Evolutionary conservation across 2,888 invertebrate species (phyloP), one percentile per base, ranked within the genome.

Genomic region (Amblyjoppa proteus): DNA sequence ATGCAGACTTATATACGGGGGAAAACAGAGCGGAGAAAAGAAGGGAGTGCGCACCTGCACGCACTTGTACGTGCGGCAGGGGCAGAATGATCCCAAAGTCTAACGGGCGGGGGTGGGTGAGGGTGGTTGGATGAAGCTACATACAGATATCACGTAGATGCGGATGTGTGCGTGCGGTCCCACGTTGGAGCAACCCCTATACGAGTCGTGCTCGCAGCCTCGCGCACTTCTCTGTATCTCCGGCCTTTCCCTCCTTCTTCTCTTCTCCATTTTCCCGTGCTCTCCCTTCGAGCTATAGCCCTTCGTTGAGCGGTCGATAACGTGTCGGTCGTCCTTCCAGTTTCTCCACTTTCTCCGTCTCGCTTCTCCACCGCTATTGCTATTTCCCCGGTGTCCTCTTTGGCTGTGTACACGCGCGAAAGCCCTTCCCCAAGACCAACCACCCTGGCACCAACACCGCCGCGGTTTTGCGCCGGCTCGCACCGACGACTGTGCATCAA

Each of bases 261-360:
- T 78, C 66, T 74, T 83, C 68, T 66, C 83, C 71, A 74, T 74
- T 76, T 70, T 69, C 49, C 73, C 68, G 56, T 82, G 76, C 34
- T 68, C 61, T 73, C 41, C 58, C 51, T 80, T 83, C 61, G 76
- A 80, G 76, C 83, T 79, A 81, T 66, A 73, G 66, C 53, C 53
- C 73, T 74, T 70, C 69, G 83, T 68, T 79, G 71, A 80, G 68
- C 85, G 85, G 83, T 85, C 85, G 85, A 85, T 85, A 85, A 85
- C 81, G 70, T 25, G 82, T 71, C 68, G 76, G 74, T 71, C 71
- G 85, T 86, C 78, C 83, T 87, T 83, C 81, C 80, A 78, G 80
- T 81, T 79, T 68, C 74, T 70, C 56, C 45, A 31, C 74, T 61
- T 66, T 51, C 49, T 51, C 80, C 11, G 16, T 68, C 61, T 49